phyloP scores from a whole-genome alignment of 2,888 invertebrate species.

The Calameuta filiformis region DNA sequence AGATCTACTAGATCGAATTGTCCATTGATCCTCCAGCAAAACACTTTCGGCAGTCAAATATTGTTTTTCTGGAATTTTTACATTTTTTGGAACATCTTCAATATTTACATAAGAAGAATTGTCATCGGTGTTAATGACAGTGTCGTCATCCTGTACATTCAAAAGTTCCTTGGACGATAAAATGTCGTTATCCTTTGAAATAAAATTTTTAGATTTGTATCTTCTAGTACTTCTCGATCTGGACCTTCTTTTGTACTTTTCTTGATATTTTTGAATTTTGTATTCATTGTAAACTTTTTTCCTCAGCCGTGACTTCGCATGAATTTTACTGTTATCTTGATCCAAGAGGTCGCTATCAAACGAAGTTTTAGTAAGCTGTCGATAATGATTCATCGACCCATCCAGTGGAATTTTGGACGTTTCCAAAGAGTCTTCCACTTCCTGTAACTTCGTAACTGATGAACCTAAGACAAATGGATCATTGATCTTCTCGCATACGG shows the following conservation, averaged over 20 bases:
- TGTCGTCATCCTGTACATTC: neutral
- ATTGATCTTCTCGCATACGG: neutral
- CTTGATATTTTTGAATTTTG: neutral
- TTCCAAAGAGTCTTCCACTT: neutral
- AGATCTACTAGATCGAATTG: neutral
- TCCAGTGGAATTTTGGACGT: neutral
- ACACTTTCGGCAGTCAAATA: constrained; percentile 3
- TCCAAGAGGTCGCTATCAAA: neutral
- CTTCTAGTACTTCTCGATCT: neutral
- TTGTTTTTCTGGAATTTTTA: neutral
- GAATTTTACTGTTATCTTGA: neutral
- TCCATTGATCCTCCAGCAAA: constrained; percentile 4
- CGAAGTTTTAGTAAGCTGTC: neutral
- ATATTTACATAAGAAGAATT: neutral
- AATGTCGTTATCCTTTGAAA: neutral
- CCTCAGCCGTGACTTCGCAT: neutral
- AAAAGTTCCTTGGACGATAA: neutral
- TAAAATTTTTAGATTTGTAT: neutral
- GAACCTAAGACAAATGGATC: neutral
- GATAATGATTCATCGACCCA: neutral
- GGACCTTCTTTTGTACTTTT: neutral
- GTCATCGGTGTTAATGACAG: neutral
- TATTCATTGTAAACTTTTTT: neutral
- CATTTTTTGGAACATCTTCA: constrained; percentile 3
- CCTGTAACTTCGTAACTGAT: neutral